Evolutionary conservation across 1,140 invertebrate species (phyloP), one percentile per base, ranked within the genome.

Genomic region (Homalodisca vitripennis): DNA sequence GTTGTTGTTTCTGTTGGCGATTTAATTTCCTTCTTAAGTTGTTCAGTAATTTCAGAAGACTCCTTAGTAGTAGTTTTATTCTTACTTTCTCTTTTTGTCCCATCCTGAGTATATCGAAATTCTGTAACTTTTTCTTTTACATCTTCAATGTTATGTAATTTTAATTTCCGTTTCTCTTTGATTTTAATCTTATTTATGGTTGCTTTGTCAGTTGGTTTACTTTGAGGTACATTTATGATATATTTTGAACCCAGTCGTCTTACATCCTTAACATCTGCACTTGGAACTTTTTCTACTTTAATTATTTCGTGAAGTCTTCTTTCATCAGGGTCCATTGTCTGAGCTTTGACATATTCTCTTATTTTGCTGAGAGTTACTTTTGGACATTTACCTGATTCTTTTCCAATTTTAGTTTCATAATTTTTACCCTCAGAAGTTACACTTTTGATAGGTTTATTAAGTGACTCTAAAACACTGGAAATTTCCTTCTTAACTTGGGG

Each of bases 161-260:
- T 26, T 60, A 60, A 10, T 27, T 60, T 60, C 1, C 30, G 31
- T 65, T 47, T 65, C 34, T 65, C 63, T 65, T 65, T 65, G 31
- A 41, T 10, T 47, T 14, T 60, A 29, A 60, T 60, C 29, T 26
- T 60, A n/a, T 60, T 30, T 2, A 60, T 12, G 12, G 55, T 60
- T 27, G 27, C 2, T 6, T 26, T 24, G 24, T 27, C 55, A 6
- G 6, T 24, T 24, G 12, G 2, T 10, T 26, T 30, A 60, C 55
- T 27, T 60, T 60, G 2, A 27, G 55, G 55, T 26, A 60, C 27
- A 29, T 60, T 60, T 27, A 60, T 60, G 12, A 30, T 60, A 60
- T 60, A 60, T 30, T 60, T 26, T 27, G 55, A 30, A 12, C 27
- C 24, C 3, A 24, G 14, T 60, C 29, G 26, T 60, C 26, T 27